phyloP scores from a whole-genome alignment of 2,797 vertebrate species.

The Phataginus tetradactyla region DNA sequence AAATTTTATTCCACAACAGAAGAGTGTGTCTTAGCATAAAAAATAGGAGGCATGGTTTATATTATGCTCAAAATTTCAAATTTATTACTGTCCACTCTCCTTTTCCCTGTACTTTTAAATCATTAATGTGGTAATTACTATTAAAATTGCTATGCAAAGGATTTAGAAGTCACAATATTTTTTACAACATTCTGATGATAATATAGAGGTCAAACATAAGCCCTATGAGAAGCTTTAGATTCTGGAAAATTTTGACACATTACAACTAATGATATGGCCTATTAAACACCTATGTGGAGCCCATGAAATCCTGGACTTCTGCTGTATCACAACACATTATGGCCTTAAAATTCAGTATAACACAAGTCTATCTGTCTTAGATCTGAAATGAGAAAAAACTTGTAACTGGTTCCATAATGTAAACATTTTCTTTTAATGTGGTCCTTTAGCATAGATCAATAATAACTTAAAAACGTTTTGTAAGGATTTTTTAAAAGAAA shows the following conservation, averaged over 20 bases:
- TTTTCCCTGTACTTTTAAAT: neutral
- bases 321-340: neutral
- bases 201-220: neutral
- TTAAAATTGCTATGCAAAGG: neutral
- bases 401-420: neutral
- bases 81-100: neutral
- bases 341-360: neutral
- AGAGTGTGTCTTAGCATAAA: neutral
- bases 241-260: neutral
- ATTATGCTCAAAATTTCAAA: neutral
- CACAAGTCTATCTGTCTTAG: neutral
- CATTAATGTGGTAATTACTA: neutral
- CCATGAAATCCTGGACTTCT: neutral
- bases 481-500: neutral
- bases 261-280: neutral
- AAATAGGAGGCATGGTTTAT: neutral
- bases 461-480: neutral
- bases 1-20: constrained; percentile 31
- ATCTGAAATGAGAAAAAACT: neutral
- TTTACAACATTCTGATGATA: neutral
- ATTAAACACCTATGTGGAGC: neutral
- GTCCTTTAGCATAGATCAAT: neutral
- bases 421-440: neutral
- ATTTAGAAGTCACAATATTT: neutral
- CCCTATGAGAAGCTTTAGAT: neutral